Conservation (phyloP, 2,113 vertebrate species). For the Brachyhypopomus occidentalis region DNA sequence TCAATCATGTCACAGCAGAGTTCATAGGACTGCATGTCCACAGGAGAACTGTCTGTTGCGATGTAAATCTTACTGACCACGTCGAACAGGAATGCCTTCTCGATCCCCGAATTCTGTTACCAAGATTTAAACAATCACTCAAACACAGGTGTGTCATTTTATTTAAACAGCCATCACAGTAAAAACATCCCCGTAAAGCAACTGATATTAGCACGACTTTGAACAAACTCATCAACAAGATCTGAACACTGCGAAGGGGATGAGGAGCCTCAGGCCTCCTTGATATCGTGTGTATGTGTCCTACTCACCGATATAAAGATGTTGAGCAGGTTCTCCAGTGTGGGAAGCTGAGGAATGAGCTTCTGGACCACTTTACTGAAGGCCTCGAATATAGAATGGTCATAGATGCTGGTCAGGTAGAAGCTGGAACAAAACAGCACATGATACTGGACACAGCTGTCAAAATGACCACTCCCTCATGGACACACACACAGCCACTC, state of each 20-base stretch:
- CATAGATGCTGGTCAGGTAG: slow-evolving; percentile 91
- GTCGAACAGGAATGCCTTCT: slow-evolving; percentile 98
- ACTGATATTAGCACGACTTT: no score
- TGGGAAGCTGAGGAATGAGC: slow-evolving; percentile 88
- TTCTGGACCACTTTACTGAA: slow-evolving; percentile 93
- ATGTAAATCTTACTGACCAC: slow-evolving; percentile 99
- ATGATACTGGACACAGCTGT: neutral
- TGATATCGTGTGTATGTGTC: neutral
- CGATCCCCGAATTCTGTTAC: slow-evolving; percentile 95
- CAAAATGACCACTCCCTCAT: neutral
- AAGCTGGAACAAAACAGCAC: slow-evolving; percentile 69
- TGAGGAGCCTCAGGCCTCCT: no score
- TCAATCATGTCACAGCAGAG: slow-evolving; percentile 99
- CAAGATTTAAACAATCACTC: no score
- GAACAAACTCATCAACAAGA: no score
- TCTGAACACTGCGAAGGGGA: no score
- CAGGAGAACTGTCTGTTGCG: slow-evolving; percentile 97
- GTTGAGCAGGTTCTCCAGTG: slow-evolving; percentile 88
- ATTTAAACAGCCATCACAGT: neutral
- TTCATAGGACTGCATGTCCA: slow-evolving; percentile 99
- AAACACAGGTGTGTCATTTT: no score
- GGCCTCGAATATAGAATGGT: slow-evolving; percentile 91
- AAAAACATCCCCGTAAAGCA: neutral
- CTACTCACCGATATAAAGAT: slow-evolving; percentile 88
- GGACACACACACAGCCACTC: no score